These are phyloP conservation scores for Eleutherodactylus coqui DNA, from an alignment of 2,797 vertebrate genomes.

Conservation along the genomic window DNA sequence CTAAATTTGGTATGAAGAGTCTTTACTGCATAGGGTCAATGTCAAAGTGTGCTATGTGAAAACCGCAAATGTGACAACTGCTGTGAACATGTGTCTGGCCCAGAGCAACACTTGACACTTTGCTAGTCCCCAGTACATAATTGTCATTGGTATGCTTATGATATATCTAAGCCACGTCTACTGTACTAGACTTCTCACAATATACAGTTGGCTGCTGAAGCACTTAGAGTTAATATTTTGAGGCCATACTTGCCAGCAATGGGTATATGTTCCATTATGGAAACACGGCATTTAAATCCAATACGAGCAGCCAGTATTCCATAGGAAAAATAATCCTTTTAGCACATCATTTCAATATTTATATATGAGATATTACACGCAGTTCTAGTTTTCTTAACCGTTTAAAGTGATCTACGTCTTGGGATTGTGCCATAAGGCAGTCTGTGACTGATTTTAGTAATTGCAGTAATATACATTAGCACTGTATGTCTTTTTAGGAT, in stretches of 20 bases:
- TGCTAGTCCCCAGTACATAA: not conserved
- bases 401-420: not conserved
- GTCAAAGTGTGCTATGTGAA: too few relatives aligned
- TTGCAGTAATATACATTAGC: not conserved
- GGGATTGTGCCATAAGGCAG: not conserved
- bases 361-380: not conserved
- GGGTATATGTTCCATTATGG: slow-evolving; percentile 40
- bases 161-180: not conserved
- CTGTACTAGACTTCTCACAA: not conserved
- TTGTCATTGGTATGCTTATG: not conserved
- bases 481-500: not conserved
- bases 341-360: slow-evolving; percentile 19
- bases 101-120: not conserved
- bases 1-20: too few relatives aligned
- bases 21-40: too few relatives aligned
- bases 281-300: slow-evolving; percentile 16
- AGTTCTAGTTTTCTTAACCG: not conserved
- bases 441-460: not conserved
- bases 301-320: not conserved
- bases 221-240: slow-evolving; percentile 16
- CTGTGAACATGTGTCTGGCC: too few relatives aligned
- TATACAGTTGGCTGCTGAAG: not conserved
- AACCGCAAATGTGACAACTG: too few relatives aligned
- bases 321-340: slow-evolving; percentile 18
- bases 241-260: not conserved